phyloP scores from a whole-genome alignment of 1,140 invertebrate species.

The Conus ventricosus region DNA sequence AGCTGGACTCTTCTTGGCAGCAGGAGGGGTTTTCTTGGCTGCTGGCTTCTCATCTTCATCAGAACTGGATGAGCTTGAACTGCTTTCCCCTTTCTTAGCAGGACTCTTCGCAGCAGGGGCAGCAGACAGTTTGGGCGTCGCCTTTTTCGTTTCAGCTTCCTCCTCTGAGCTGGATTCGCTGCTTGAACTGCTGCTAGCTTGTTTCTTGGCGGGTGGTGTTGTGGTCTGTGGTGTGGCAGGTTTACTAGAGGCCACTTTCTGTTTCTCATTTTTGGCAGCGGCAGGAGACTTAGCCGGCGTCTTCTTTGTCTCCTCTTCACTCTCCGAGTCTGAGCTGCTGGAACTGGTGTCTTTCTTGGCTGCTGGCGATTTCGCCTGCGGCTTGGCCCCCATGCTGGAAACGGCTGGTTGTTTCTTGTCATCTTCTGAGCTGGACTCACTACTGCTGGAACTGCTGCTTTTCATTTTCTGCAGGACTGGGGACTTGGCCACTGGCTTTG shows the following conservation, averaged over 20 bases:
- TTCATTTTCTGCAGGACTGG: not conserved
- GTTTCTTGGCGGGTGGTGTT: slow-evolving; percentile 23
- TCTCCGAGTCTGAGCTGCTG: slow-evolving; percentile 41
- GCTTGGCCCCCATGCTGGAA: not conserved
- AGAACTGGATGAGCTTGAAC: slow-evolving; percentile 36
- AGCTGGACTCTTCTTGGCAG: not conserved
- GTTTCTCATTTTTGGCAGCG: slow-evolving; percentile 28
- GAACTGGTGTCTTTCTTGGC: slow-evolving; percentile 28
- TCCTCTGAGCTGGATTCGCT: slow-evolving; percentile 46
- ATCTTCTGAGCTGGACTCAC: slow-evolving; percentile 47
- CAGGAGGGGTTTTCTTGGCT: slow-evolving; percentile 11
- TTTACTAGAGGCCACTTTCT: not conserved
- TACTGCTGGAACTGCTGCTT: slow-evolving; percentile 36
- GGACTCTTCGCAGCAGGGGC: slow-evolving; percentile 10
- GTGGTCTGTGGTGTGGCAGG: slow-evolving; percentile 33
- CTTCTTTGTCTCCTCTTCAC: slow-evolving; percentile 36
- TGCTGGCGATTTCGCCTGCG: slow-evolving; percentile 2
- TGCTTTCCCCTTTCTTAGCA: slow-evolving; percentile 14
- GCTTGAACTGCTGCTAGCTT: slow-evolving; percentile 33
- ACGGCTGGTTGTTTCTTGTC: slow-evolving; percentile 20
- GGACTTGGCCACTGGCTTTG: not conserved
- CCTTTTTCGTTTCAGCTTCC: slow-evolving; percentile 14
- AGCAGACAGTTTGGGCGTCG: not conserved
- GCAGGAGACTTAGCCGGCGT: slow-evolving; percentile 11
- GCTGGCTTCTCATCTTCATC: slow-evolving; percentile 40